Evolutionary conservation across 2,113 vertebrate genomes (phyloP).

Genomic region (Cryptotis parvus): DNA sequence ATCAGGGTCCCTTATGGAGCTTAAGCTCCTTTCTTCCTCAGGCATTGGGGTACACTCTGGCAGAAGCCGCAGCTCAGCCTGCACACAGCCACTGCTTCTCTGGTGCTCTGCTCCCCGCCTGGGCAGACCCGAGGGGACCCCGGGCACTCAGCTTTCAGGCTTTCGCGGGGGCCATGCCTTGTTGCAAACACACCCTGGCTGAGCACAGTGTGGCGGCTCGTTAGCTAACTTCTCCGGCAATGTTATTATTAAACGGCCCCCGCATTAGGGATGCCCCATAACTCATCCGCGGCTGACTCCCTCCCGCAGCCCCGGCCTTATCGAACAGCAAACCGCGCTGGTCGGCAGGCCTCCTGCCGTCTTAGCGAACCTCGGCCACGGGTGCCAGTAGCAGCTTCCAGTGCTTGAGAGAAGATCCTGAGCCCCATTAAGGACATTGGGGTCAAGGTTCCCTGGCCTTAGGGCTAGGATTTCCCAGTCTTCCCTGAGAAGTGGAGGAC

Average conservation of each 20-base stretch:
- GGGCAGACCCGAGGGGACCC: not conserved
- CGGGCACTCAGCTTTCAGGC: slow-evolving; percentile 14
- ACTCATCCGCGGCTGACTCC: slow-evolving; percentile 36
- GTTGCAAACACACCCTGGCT: slow-evolving; percentile 54
- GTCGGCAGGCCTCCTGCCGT: slow-evolving; percentile 38
- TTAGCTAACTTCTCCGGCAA: slow-evolving; percentile 65
- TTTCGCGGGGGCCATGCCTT: no score
- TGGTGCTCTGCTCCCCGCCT: not conserved
- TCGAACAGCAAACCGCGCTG: slow-evolving; percentile 60
- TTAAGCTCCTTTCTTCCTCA: slow-evolving; percentile 9
- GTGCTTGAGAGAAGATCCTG: slow-evolving; percentile 55
- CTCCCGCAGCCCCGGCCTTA: slow-evolving; percentile 53
- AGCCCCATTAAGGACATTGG: slow-evolving; percentile 54
- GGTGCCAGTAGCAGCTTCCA: slow-evolving; percentile 60
- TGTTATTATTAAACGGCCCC: slow-evolving; percentile 54
- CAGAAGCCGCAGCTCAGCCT: not conserved
- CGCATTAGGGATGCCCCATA: slow-evolving; percentile 35
- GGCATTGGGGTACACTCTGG: not conserved
- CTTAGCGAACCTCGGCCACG: slow-evolving; percentile 36
- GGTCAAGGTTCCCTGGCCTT: slow-evolving; percentile 32
- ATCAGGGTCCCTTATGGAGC: not conserved
- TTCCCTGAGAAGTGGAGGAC: not conserved
- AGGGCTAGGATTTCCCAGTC: slow-evolving; percentile 53
- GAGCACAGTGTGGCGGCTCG: slow-evolving; percentile 60
- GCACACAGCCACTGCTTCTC: not conserved